Evolutionary conservation across 1,140 invertebrate genomes (phyloP), one percentile per base, ranked within the genome.

Genomic region (Bombus fervidus): DNA sequence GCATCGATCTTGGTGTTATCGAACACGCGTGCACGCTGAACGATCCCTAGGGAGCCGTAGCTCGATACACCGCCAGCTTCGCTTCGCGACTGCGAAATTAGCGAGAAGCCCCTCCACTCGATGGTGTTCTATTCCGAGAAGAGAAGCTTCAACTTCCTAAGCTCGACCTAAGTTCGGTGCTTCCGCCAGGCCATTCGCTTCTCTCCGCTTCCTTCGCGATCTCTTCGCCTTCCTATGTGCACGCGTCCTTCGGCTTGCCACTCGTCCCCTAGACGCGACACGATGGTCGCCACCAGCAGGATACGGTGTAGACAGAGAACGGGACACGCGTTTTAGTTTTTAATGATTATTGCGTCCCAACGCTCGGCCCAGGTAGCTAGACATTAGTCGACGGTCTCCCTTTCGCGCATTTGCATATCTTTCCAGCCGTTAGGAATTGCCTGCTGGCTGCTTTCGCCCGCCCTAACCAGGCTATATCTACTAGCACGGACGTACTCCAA

Each of bases 321-420:
- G n/a, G 53, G 66, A 76, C 83, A 87, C 92, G 86, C 90, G 91
- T 92, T 94, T 93, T 93, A 93, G 91, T 94, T 94, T 94, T 94
- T 94, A 94, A 94, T 93, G 94, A 94, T 94, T 93, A 94, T 94
- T 94, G 93, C 92, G 85, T 90, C 85, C 87, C 84, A 75, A 89
- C 28, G 59, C 85, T 85, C 87, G 88, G 88, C 84, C 82, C 90
- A 91, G 90, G 88, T 87, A 91, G 91, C 90, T 85, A 86, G 83
- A 83, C 88, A 90, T 89, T 90, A 90, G 68, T 83, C 66, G 64
- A 88, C 68, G 88, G 81, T 91, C 86, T 87, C 86, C 85, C 88
- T 86, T 83, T 83, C 78, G 85, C 82, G 81, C 92, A 94, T 94
- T 94, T 94, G 93, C 94, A 95, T 95, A 94, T 94, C 94, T 93